Percentiles rank a stretch among this genome's conserved stretches.
These are phyloP conservation scores for Mesoclemmys tuberculata DNA, from an alignment of 2,113 vertebrate species.

Conservation along the genomic window DNA sequence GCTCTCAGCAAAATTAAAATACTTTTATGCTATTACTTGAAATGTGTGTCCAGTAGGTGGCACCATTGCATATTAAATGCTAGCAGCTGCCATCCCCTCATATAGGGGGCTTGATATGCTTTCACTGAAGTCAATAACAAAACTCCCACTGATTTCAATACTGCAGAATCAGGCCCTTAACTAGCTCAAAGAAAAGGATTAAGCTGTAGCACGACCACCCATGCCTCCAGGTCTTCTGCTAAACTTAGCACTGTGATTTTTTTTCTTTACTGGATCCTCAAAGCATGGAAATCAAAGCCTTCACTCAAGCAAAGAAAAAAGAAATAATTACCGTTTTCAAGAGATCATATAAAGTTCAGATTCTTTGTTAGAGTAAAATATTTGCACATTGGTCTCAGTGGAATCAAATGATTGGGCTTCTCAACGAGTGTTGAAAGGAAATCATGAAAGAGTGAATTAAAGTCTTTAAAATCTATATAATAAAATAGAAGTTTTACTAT, in stretches of 20 bases:
- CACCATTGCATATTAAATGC: slow-evolving; percentile 42
- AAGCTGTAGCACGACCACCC: background rate
- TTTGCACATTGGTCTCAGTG: slow-evolving; percentile 35
- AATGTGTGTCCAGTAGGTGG: slow-evolving; percentile 36
- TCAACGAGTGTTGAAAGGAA: slow-evolving; percentile 34
- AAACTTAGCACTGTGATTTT: background rate
- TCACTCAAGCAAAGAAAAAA: background rate
- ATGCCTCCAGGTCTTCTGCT: background rate
- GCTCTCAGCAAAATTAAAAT: background rate
- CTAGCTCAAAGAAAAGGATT: background rate
- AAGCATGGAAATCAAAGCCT: slow-evolving; percentile 1
- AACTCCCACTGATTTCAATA: background rate
- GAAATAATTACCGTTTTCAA: slow-evolving; percentile 27
- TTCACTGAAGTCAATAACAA: background rate
- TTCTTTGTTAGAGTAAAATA: slow-evolving; percentile 44
- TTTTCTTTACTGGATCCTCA: slow-evolving; percentile 4
- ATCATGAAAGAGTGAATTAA: slow-evolving; percentile 50
- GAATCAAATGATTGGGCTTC: slow-evolving; percentile 38
- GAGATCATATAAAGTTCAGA: slow-evolving; percentile 34
- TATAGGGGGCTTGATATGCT: background rate
- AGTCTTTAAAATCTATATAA: slow-evolving; percentile 26
- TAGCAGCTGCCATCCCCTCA: fast-evolving
- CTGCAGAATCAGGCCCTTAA: background rate
- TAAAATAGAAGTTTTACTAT: slow-evolving; percentile 39
- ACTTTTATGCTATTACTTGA: background rate